Evolutionary conservation across 2,113 vertebrate genomes (phyloP).

Genomic region (Nerophis lumbriciformis): DNA sequence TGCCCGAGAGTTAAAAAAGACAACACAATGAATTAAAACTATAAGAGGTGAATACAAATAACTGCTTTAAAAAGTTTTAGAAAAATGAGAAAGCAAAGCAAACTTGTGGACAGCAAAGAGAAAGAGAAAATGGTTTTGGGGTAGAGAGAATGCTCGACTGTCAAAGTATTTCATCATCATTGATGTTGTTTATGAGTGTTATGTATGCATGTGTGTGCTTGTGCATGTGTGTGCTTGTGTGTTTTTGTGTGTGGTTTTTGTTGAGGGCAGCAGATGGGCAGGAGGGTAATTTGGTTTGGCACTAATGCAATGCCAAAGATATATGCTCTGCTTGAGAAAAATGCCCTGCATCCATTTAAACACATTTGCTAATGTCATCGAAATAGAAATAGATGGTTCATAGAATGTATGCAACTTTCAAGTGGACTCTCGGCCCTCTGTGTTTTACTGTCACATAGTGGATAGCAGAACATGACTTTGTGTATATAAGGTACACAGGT

Average conservation of each 20-base stretch:
- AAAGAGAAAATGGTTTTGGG: constrained; percentile 28
- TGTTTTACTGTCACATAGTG: constrained; percentile 4
- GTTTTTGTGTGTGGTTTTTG: constrained; percentile 32
- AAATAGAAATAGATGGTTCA: constrained; percentile 27
- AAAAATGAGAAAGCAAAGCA: neutral
- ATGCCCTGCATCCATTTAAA: constrained; percentile 12
- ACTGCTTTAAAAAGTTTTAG: neutral
- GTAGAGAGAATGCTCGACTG: constrained; percentile 43
- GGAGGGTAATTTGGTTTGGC: constrained; percentile 69
- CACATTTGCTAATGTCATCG: constrained; percentile 24
- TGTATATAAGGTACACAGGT: neutral
- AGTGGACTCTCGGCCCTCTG: constrained; percentile 11
- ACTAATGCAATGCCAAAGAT: constrained; percentile 62
- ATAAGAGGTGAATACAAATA: no score
- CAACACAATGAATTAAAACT: no score
- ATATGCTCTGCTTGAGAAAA: constrained; percentile 57
- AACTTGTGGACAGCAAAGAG: constrained; percentile 6
- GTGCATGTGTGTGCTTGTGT: constrained; percentile 12
- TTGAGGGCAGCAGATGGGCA: constrained; percentile 58
- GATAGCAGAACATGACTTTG: constrained; percentile 1
- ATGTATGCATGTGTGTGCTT: constrained; percentile 20
- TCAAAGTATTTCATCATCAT: constrained; percentile 53
- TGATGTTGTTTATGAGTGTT: neutral
- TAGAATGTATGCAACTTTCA: constrained; percentile 21
- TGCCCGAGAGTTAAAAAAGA: no score